phyloP scores from a whole-genome alignment of 2,888 invertebrate species.

The Acronicta alni region DNA sequence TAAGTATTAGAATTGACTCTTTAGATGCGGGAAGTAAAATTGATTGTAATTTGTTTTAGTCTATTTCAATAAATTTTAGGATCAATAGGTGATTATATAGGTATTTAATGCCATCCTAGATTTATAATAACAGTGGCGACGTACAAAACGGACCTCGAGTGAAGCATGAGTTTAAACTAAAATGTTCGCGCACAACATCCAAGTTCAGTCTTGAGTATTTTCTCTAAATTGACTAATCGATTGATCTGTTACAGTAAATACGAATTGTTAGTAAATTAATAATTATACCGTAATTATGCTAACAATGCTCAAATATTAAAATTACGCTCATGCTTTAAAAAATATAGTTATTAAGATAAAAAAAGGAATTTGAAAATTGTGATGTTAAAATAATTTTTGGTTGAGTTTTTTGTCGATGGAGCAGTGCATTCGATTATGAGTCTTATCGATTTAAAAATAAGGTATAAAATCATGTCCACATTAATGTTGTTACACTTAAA shows the following conservation, averaged over 20 bases:
- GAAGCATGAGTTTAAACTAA: constrained; percentile 42
- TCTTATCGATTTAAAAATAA: constrained; percentile 1
- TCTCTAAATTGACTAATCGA: constrained; percentile 83
- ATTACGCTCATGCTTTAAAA: constrained; percentile 20
- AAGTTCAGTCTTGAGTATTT: constrained; percentile 85
- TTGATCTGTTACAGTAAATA: constrained; percentile 66
- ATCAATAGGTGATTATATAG: background rate
- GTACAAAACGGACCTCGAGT: constrained; percentile 24
- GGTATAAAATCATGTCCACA: constrained; percentile 6
- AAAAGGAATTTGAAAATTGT: constrained; percentile 5
- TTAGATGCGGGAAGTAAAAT: constrained; percentile 17
- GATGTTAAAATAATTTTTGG: constrained; percentile 1
- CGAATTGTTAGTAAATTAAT: constrained; percentile 17
- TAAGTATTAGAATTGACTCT: constrained; percentile 32
- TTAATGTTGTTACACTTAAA: background rate
- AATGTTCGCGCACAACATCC: constrained; percentile 67
- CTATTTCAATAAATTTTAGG: background rate
- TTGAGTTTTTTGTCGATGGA: background rate
- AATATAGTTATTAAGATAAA: background rate
- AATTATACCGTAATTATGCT: constrained; percentile 6
- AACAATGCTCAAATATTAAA: background rate
- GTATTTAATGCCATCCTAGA: background rate
- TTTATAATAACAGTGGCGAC: background rate
- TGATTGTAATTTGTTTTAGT: background rate
- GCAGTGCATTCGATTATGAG: constrained; percentile 1